Evolutionary conservation across 2,888 invertebrate species (phyloP).

Genomic region (Dermolepida albohirtum): DNA sequence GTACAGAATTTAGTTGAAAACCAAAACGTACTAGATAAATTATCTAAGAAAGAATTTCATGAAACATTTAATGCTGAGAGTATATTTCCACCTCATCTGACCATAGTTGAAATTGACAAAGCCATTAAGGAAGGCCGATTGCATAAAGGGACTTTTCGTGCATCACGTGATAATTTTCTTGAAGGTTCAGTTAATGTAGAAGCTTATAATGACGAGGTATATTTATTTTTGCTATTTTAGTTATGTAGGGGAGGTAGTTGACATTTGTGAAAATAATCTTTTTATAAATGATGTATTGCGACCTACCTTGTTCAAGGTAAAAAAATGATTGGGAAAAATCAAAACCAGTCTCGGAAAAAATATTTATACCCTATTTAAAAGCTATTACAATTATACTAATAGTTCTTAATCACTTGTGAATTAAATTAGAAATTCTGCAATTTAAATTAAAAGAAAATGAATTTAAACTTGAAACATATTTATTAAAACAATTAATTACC

Average conservation of each 20-base stretch:
- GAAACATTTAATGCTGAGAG: constrained; percentile 73
- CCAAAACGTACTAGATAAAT: constrained; percentile 82
- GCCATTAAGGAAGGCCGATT: constrained; percentile 83
- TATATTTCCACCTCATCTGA: constrained; percentile 87
- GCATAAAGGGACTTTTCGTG: constrained; percentile 84
- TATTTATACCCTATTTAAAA: no score
- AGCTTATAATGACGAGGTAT: constrained; percentile 78
- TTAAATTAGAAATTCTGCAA: no score
- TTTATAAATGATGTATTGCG: no score
- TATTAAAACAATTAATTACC: no score
- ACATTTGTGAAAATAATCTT: no score
- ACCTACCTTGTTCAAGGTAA: no score
- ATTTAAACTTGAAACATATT: no score
- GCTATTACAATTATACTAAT: no score
- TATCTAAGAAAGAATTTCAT: constrained; percentile 76
- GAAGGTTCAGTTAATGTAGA: constrained; percentile 90
- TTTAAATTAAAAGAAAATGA: no score
- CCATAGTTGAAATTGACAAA: constrained; percentile 79
- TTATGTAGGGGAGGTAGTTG: background rate
- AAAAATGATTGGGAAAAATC: no score
- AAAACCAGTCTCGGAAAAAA: no score
- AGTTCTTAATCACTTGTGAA: no score
- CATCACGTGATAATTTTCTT: constrained; percentile 93
- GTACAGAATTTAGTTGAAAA: constrained; percentile 76
- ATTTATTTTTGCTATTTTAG: background rate